A percentile compares a stretch with the other conserved stretches of the same genome.
phyloP scores from a whole-genome alignment of 2,113 vertebrate species.

The Trogon surrucura region DNA sequence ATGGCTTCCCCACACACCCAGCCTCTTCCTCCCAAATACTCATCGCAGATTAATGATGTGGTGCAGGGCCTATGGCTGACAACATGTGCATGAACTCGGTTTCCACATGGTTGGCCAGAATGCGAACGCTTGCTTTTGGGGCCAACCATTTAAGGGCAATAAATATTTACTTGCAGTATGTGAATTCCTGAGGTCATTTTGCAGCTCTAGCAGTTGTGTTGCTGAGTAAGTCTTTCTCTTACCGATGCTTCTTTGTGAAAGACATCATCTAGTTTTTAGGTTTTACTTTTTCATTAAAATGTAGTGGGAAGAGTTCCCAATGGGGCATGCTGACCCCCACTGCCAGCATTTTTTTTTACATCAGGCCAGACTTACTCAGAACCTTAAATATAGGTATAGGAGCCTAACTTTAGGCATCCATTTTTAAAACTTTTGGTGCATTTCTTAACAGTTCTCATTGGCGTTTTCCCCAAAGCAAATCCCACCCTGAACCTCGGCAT shows the following conservation, averaged over 20 bases:
- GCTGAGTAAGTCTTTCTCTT: conserved; percentile 11
- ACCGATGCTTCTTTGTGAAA: not conserved
- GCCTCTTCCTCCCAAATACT: conserved; percentile 47
- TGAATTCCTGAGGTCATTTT: conserved; percentile 53
- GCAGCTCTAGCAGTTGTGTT: conserved; percentile 4
- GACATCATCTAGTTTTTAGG: not conserved
- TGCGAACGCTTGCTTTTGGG: not conserved
- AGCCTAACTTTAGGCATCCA: not conserved
- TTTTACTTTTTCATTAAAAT: not conserved
- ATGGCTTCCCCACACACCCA: not conserved
- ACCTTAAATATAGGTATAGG: not conserved
- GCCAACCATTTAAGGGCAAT: conserved; percentile 33
- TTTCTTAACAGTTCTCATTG: not conserved
- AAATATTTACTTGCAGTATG: conserved; percentile 61
- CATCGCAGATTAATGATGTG: conserved; percentile 66
- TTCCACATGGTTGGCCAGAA: conserved; percentile 56
- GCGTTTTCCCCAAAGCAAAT: not conserved
- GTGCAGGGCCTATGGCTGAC: conserved; percentile 31
- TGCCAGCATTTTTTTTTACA: not conserved
- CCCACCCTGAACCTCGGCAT: not conserved
- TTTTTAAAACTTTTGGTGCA: not conserved
- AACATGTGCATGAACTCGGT: conserved; percentile 54
- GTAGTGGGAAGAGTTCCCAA: not conserved
- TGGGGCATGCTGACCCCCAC: not conserved
- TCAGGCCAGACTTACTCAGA: not conserved